These are phyloP conservation scores for Crematogaster levior DNA, from an alignment of 2,888 invertebrate genomes.

Conservation along the genomic window DNA sequence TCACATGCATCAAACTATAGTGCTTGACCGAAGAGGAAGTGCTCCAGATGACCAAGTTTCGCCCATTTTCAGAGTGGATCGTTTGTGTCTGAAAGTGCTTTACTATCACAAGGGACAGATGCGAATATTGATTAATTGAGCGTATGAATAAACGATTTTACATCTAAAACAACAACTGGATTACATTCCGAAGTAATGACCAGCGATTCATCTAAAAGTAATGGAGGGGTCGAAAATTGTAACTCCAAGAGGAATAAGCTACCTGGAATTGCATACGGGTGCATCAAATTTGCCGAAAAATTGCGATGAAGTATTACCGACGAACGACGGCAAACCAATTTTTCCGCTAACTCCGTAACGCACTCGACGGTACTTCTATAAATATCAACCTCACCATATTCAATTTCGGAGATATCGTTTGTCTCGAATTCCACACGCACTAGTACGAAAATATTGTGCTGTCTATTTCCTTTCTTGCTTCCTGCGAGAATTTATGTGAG, in stretches of 20 bases:
- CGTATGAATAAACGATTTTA: constrained; percentile 7
- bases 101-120: background rate
- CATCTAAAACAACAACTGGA: constrained; percentile 4
- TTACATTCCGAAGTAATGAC: background rate
- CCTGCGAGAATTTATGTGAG: constrained; percentile 17
- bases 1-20: constrained; percentile 48
- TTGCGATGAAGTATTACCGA: constrained; percentile 22
- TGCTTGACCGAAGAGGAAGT: constrained; percentile 40
- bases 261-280: background rate
- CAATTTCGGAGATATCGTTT: constrained; percentile 3
- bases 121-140: constrained; percentile 16
- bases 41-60: constrained; percentile 56
- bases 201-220: background rate
- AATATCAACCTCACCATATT: constrained; percentile 35
- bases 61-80: constrained; percentile 38
- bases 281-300: constrained; percentile 40
- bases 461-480: constrained; percentile 12
- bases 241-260: background rate
- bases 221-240: background rate
- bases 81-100: constrained; percentile 20
- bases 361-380: constrained; percentile 26
- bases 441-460: constrained; percentile 18
- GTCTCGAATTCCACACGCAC: background rate
- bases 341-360: constrained; percentile 18
- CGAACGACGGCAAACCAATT: background rate